Conservation (phyloP, 2,888 invertebrate genomes). For the Halictus ligatus region DNA sequence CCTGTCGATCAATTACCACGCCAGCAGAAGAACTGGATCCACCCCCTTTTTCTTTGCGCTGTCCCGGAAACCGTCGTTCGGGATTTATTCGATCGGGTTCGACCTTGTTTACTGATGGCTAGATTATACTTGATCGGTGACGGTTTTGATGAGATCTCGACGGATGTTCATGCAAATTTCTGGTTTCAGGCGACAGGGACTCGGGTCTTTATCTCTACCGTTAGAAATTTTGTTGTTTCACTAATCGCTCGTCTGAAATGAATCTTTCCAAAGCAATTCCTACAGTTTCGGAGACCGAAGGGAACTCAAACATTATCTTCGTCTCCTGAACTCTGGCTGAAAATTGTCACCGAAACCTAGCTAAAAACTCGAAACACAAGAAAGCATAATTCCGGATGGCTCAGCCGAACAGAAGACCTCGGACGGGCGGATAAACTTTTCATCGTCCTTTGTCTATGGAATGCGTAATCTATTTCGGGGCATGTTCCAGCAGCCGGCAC, state of each 20-base stretch:
- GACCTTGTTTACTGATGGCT: not conserved
- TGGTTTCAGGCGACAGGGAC: not conserved
- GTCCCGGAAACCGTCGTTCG: not conserved
- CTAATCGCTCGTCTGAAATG: not conserved
- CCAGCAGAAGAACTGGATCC: conserved; percentile 24
- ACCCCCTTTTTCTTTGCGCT: not conserved
- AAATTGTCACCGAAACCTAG: too few species aligned
- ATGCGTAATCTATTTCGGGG: conserved; percentile 7
- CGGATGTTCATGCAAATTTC: conserved; percentile 4
- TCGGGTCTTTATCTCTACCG: not conserved
- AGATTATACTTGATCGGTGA: not conserved
- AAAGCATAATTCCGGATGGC: not conserved
- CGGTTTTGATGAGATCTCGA: conserved; percentile 3
- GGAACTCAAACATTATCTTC: too few species aligned
- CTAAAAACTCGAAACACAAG: too few species aligned
- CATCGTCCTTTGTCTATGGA: not conserved
- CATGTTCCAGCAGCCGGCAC: not conserved
- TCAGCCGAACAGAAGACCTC: not conserved
- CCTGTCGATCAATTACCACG: conserved; percentile 46
- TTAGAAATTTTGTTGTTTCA: conserved; percentile 2
- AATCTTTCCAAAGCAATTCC: not conserved
- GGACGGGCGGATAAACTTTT: not conserved
- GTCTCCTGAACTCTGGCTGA: too few species aligned
- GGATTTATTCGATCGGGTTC: not conserved
- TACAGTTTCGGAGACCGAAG: not conserved